Percentiles rank a stretch among this genome's conserved stretches.
These are phyloP conservation scores for Remorina albescens DNA, from an alignment of 2,797 vertebrate genomes.

Conservation along the genomic window DNA sequence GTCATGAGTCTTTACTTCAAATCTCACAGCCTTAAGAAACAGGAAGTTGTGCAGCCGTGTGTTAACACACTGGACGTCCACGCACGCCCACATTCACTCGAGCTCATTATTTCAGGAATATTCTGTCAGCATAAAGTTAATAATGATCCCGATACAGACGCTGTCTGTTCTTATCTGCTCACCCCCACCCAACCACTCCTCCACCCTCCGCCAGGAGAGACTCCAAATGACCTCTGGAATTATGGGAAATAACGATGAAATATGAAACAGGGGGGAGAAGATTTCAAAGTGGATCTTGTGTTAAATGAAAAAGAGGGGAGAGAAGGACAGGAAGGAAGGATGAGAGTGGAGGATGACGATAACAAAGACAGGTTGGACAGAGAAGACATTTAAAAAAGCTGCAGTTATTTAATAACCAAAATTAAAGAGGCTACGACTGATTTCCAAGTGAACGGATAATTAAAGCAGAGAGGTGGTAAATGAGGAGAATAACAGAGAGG, in stretches of 20 bases:
- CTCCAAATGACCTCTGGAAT: conserved; percentile 20
- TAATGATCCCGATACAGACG: conserved; percentile 20
- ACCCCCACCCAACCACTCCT: neutral
- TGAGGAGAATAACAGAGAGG: conserved; percentile 43
- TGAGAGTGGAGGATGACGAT: neutral
- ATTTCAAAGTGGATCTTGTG: conserved; percentile 10
- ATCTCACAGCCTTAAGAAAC: conserved; percentile 7
- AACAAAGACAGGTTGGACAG: neutral
- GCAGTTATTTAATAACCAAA: conserved; percentile 46
- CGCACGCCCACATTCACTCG: neutral
- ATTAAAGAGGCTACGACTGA: conserved; percentile 17
- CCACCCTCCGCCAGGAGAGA: neutral
- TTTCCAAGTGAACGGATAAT: conserved; percentile 37
- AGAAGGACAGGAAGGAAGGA: neutral
- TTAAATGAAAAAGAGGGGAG: neutral
- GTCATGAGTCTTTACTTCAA: conserved; percentile 13
- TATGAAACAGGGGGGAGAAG: conserved; percentile 2
- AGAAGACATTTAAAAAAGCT: conserved; percentile 23
- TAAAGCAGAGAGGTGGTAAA: conserved; percentile 57
- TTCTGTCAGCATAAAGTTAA: conserved; percentile 38
- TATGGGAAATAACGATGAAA: conserved; percentile 20
- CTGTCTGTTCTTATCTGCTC: conserved; percentile 3
- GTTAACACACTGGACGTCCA: neutral
- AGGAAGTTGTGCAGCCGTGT: neutral
- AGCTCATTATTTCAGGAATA: conserved; percentile 39